Evolutionary conservation across 2,113 vertebrate genomes (phyloP).

Genomic region (Cebus imitator): DNA sequence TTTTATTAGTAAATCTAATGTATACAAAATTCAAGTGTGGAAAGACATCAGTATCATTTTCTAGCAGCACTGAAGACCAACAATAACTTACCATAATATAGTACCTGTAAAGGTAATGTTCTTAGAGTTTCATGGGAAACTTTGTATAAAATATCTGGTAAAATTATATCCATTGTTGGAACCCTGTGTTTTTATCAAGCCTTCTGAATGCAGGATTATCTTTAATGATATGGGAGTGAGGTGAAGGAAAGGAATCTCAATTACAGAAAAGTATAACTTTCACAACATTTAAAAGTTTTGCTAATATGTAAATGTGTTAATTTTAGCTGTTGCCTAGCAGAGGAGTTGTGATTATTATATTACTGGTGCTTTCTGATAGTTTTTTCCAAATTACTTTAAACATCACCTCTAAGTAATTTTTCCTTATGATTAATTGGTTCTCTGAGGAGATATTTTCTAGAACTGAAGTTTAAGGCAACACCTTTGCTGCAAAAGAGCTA

Average conservation of each 20-base stretch:
- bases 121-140: not conserved
- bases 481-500: not conserved
- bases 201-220: not conserved
- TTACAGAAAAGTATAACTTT: conserved; percentile 13
- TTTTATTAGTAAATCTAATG: not conserved
- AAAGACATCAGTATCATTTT: not conserved
- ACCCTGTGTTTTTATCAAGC: not conserved
- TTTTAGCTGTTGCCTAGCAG: not conserved
- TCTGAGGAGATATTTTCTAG: not conserved
- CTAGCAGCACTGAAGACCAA: not conserved
- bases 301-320: not conserved
- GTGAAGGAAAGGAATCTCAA: not conserved
- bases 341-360: conserved; percentile 11
- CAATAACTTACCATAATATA: not conserved
- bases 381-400: conserved; percentile 31
- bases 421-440: not conserved
- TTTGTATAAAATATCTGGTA: not conserved
- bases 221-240: not conserved
- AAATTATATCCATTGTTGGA: not conserved
- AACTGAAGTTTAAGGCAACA: not conserved
- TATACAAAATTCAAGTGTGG: not conserved
- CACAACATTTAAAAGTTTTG: not conserved
- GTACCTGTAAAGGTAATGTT: not conserved
- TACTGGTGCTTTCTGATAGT: conserved; percentile 22
- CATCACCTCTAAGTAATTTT: not conserved